Evolutionary conservation across 2,113 vertebrate species (phyloP), one percentile per base, ranked within the genome.

Genomic region (Urocolius indicus): DNA sequence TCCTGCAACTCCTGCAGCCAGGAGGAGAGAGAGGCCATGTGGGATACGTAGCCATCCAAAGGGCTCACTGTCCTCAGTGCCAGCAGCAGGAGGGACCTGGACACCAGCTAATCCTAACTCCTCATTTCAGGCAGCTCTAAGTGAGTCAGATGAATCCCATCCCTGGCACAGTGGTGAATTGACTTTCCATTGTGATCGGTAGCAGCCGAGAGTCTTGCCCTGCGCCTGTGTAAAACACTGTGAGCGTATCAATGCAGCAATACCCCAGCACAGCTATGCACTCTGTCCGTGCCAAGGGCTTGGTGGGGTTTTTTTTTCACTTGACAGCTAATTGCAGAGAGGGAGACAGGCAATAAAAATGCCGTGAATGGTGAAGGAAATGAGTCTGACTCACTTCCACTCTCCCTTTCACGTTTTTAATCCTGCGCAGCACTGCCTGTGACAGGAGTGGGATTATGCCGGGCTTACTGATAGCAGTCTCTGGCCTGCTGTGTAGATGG

Each of bases 331-430:
- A 95, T 90, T 80, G 85, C 1, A 1, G 65, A 88, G 72, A 92
- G 86, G 58, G 80, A 96, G 69, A 52, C 61, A 65, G 54, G 92
- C 95, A 95, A 68, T 95, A 92, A 92, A 93, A 94, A 78, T 75
- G 80, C 92, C 88, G 83, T 87, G 80, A 91, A 88, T 88, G 72
- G 83, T 75, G 76, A 89, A 95, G 92, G 93, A 95, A 96, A 94
- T 90, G 73, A 95, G 85, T 93, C 91, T 96, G 92, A 95, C 85
- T 94, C 83, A 88, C 75, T 96, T 94, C 85, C 92, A 94, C 93
- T 94, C 87, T 96, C 85, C 73, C 85, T 96, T 94, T 95, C 79
- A 94, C 49, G 0, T 89, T 91, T 96, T 95, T 93, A 94, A 94
- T 97, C 92, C 90, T 74, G 61, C 4, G 2, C 92, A 82, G 36